Percentiles rank a stretch among this genome's conserved stretches.
These are phyloP conservation scores for Ageneiosus marmoratus DNA, from an alignment of 2,113 vertebrate species.

Conservation along the genomic window DNA sequence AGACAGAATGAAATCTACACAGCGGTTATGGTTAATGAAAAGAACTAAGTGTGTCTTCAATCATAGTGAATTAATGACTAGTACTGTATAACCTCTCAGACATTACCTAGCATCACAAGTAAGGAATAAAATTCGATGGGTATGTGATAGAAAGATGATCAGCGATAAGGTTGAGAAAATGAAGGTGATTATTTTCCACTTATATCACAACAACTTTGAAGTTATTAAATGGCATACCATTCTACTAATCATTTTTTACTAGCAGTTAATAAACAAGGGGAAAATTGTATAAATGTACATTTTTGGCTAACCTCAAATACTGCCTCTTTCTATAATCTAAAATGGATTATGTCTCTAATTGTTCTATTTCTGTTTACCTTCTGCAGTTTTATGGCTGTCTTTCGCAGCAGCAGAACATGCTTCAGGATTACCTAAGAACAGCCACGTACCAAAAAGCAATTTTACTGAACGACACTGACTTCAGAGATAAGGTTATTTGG, in stretches of 20 bases:
- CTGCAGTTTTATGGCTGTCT: conserved; percentile 75
- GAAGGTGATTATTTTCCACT: neutral
- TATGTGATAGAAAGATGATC: neutral
- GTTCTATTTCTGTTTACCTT: conserved; percentile 1
- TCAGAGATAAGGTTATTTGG: conserved; percentile 76
- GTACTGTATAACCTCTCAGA: neutral
- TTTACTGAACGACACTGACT: conserved; percentile 77
- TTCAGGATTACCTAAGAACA: conserved; percentile 78
- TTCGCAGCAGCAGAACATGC: conserved; percentile 78
- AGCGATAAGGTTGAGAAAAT: neutral
- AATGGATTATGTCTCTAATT: neutral
- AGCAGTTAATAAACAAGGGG: too few relatives aligned
- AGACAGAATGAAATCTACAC: neutral
- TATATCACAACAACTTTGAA: neutral
- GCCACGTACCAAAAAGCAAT: conserved; percentile 78
- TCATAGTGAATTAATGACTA: neutral
- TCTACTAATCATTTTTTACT: neutral
- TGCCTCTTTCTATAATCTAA: neutral
- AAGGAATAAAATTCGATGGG: neutral
- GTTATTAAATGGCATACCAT: neutral
- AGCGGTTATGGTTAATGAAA: neutral
- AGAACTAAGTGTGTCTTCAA: neutral
- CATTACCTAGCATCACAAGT: neutral
- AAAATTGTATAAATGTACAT: neutral
- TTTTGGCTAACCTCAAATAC: neutral